Conservation (phyloP, 2,797 vertebrate genomes). For the Mareca strepera region DNA sequence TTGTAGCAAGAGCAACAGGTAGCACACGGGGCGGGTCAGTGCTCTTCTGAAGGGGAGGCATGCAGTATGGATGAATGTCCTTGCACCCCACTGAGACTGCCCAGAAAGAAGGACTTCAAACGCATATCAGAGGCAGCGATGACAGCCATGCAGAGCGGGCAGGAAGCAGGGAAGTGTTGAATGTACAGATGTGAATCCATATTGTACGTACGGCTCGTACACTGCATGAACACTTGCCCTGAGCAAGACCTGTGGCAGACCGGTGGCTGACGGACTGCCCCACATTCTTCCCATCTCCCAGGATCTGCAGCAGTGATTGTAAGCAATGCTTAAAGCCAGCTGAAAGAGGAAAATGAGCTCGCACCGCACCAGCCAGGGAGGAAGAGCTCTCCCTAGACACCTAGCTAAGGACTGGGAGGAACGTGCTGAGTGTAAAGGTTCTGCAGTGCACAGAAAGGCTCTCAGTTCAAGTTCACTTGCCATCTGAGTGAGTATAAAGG, state of each 20-base stretch:
- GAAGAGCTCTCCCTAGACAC: background rate
- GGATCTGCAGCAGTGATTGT: background rate
- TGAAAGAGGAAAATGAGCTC: background rate
- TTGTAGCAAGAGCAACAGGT: background rate
- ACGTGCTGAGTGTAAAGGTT: background rate
- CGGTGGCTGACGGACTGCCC: background rate
- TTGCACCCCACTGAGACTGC: background rate
- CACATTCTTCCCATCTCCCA: background rate
- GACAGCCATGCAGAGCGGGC: background rate
- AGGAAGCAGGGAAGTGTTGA: background rate
- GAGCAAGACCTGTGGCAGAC: background rate
- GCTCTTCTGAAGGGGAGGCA: background rate
- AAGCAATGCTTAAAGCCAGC: background rate
- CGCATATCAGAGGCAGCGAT: background rate
- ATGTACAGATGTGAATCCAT: too few relatives aligned
- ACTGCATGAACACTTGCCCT: background rate
- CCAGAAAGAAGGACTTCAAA: background rate
- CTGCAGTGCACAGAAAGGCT: background rate
- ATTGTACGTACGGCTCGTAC: background rate
- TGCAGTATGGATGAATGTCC: rapidly evolving
- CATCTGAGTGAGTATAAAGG: background rate
- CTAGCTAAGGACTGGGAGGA: background rate
- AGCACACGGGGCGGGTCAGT: background rate
- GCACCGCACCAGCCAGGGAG: background rate
- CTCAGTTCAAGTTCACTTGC: background rate